Conservation (phyloP, 2,113 vertebrate species). For the Bambusicola thoracicus region DNA sequence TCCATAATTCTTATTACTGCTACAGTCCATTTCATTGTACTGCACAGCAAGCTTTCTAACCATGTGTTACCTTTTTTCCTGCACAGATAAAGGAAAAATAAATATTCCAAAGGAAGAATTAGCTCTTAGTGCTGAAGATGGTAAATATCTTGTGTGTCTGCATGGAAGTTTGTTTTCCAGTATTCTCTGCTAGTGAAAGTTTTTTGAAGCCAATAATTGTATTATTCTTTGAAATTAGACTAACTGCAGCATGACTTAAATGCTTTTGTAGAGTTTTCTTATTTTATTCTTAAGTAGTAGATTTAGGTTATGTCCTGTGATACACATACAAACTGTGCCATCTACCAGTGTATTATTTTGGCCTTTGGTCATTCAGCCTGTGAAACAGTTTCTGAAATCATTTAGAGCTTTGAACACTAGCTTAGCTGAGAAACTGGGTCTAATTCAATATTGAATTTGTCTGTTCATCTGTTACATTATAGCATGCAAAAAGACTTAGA, state of each 20-base stretch:
- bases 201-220: background rate
- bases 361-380: background rate
- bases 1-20: slow-evolving; percentile 29
- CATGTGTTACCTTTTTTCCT: slow-evolving; percentile 68
- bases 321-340: background rate
- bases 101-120: slow-evolving; percentile 77
- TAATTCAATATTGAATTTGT: background rate
- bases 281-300: background rate
- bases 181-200: background rate
- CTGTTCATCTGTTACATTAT: background rate
- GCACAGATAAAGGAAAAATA: slow-evolving; percentile 81
- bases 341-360: background rate
- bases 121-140: slow-evolving; percentile 84
- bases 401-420: background rate
- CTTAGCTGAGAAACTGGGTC: background rate
- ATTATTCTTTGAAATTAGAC: background rate
- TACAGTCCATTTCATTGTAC: slow-evolving; percentile 1
- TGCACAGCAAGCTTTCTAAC: slow-evolving; percentile 61
- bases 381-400: background rate
- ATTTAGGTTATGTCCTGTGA: background rate
- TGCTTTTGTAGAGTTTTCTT: background rate
- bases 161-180: slow-evolving; percentile 51
- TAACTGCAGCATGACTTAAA: background rate
- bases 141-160: slow-evolving; percentile 80
- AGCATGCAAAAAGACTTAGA: background rate